A percentile compares a stretch with the other conserved stretches of the same genome.
Evolutionary conservation across 2,888 invertebrate species (phyloP).

Genomic region (Rapana venosa): DNA sequence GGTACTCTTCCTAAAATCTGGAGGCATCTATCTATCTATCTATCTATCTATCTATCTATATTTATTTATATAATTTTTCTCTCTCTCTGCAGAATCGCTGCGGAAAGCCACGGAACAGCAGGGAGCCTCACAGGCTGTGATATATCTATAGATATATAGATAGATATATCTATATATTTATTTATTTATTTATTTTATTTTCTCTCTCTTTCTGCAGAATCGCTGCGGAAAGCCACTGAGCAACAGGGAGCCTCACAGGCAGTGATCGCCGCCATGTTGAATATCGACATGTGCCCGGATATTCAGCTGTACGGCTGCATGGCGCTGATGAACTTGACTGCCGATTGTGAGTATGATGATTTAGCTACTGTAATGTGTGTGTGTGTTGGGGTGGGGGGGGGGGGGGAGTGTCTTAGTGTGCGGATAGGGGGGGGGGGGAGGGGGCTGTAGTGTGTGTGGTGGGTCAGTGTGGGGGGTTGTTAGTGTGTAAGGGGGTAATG

Average conservation of each 20-base stretch:
- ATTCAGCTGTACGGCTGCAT: constrained; percentile 65
- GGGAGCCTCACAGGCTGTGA: constrained; percentile 61
- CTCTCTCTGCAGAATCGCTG: constrained; percentile 54
- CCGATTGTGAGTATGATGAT: constrained; percentile 58
- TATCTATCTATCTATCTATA: no score
- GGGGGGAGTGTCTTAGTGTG: no score
- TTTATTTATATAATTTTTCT: neutral
- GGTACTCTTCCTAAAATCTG: no score
- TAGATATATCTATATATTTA: no score
- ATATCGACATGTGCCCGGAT: constrained; percentile 53
- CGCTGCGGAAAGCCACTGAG: constrained; percentile 58
- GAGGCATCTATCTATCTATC: no score
- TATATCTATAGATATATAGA: no score
- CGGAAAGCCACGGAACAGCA: constrained; percentile 58
- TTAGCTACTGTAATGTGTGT: neutral
- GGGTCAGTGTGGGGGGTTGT: no score
- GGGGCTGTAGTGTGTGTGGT: no score
- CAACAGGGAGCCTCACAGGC: constrained; percentile 61
- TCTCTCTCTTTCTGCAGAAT: constrained; percentile 49
- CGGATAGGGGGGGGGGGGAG: no score
- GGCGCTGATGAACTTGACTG: constrained; percentile 67
- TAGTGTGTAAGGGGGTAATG: no score
- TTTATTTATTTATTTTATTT: neutral
- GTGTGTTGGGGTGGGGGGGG: neutral
- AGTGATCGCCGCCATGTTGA: constrained; percentile 64